Percentiles rank a stretch among this genome's conserved stretches.
Evolutionary conservation across 2,797 vertebrate species (phyloP).

Genomic region (Odontamblyopus rebecca): DNA sequence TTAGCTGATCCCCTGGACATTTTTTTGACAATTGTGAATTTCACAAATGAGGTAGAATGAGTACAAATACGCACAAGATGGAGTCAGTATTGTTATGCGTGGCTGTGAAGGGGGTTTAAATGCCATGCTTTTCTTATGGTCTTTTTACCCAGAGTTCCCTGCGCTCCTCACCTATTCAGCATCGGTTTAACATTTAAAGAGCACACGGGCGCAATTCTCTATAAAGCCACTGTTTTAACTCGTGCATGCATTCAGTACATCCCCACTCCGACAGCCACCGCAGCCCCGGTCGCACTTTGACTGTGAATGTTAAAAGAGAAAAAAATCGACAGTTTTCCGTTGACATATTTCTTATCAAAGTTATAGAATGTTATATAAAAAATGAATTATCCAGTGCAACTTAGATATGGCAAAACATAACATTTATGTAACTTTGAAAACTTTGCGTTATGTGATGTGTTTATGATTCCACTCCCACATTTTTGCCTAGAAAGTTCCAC

Average conservation of each 20-base stretch:
- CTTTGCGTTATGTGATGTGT: too few relatives aligned
- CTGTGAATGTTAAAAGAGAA: not conserved
- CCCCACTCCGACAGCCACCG: not conserved
- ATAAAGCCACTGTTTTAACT: constrained; percentile 6
- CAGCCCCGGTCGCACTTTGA: too few relatives aligned
- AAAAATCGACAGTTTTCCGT: not conserved
- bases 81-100: not conserved
- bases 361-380: too few relatives aligned
- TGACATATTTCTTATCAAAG: too few relatives aligned
- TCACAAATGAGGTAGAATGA: not conserved
- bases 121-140: constrained; percentile 10
- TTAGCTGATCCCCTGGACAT: not conserved
- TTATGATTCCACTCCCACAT: too few relatives aligned
- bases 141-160: not conserved
- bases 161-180: constrained; percentile 6
- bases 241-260: constrained; percentile 19
- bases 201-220: constrained; percentile 9
- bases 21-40: not conserved
- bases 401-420: too few relatives aligned
- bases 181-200: constrained; percentile 43
- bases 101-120: not conserved
- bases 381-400: too few relatives aligned
- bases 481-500: too few relatives aligned
- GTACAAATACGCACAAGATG: not conserved
- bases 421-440: too few relatives aligned